Conservation (phyloP, 1,140 invertebrate genomes). For the Drosophila takahashii region DNA sequence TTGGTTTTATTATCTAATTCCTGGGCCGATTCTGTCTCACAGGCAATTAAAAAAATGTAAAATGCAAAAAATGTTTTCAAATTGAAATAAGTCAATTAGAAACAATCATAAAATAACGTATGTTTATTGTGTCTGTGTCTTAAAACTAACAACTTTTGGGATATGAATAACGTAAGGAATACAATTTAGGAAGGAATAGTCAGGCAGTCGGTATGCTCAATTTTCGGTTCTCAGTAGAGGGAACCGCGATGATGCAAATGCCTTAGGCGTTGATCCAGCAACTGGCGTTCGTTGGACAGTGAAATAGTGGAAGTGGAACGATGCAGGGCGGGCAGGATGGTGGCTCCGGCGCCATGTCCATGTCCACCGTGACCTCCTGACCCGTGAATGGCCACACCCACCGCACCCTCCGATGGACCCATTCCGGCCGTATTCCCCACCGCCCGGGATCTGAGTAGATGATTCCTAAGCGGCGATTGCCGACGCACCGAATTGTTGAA, state of each 20-base stretch:
- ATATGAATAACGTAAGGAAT: conserved; percentile 20
- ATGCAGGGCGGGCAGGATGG: conserved; percentile 58
- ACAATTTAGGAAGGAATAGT: conserved; percentile 22
- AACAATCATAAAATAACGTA: conserved; percentile 8
- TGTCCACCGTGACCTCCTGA: not conserved
- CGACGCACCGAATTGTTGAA: conserved; percentile 75
- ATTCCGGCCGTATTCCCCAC: conserved; percentile 61
- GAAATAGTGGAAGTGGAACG: conserved; percentile 71
- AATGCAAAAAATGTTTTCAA: no score
- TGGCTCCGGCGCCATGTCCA: not conserved
- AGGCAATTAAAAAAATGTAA: no score
- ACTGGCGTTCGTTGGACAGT: conserved; percentile 69
- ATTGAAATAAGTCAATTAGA: no score
- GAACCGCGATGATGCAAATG: conserved; percentile 80
- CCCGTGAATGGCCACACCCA: not conserved
- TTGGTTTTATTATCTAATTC: no score
- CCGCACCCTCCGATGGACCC: conserved; percentile 38
- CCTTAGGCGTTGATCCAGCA: conserved; percentile 73
- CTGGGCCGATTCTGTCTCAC: no score
- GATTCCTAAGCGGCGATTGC: conserved; percentile 71
- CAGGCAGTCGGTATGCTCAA: conserved; percentile 29
- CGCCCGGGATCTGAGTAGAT: conserved; percentile 73
- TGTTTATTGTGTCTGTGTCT: conserved; percentile 38
- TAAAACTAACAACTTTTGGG: conserved; percentile 37
- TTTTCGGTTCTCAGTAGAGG: conserved; percentile 55